These are phyloP conservation scores for Papilio demoleus DNA, from an alignment of 2,888 invertebrate species.

Conservation along the genomic window DNA sequence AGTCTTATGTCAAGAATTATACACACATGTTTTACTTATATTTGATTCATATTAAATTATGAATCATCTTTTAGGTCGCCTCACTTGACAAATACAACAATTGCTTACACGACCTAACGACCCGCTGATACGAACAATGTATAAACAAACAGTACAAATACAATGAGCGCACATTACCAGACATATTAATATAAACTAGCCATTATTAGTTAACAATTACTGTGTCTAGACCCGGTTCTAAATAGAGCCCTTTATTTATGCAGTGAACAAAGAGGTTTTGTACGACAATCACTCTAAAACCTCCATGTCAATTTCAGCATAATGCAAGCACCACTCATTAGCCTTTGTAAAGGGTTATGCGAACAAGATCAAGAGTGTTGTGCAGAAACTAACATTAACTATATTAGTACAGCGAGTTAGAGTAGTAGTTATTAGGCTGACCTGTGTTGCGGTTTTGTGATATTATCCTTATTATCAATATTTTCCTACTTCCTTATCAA, in stretches of 20 bases:
- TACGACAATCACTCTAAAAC: not conserved
- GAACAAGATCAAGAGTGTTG: not conserved
- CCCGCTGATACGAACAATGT: conserved; percentile 20
- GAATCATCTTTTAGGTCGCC: conserved; percentile 26
- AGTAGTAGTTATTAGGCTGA: not conserved
- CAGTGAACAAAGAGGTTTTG: conserved; percentile 1
- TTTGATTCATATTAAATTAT: conserved; percentile 1
- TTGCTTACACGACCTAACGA: conserved; percentile 9
- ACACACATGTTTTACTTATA: conserved; percentile 8
- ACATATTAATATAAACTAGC: not conserved
- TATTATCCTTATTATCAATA: not conserved
- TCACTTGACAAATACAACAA: conserved; percentile 18
- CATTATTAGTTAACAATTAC: conserved; percentile 16
- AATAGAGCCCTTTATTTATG: conserved; percentile 4
- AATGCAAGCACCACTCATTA: not conserved
- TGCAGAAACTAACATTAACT: too few species aligned
- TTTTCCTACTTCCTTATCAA: not conserved
- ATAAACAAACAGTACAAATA: not conserved
- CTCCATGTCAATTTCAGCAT: not conserved
- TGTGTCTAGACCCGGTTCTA: conserved; percentile 1
- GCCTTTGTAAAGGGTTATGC: not conserved
- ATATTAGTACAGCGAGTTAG: not conserved
- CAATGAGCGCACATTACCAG: not conserved
- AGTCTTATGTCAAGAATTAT: not conserved
- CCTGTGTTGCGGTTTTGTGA: not conserved